phyloP scores from a whole-genome alignment of 2,797 vertebrate species.

The Numenius phaeopus region DNA sequence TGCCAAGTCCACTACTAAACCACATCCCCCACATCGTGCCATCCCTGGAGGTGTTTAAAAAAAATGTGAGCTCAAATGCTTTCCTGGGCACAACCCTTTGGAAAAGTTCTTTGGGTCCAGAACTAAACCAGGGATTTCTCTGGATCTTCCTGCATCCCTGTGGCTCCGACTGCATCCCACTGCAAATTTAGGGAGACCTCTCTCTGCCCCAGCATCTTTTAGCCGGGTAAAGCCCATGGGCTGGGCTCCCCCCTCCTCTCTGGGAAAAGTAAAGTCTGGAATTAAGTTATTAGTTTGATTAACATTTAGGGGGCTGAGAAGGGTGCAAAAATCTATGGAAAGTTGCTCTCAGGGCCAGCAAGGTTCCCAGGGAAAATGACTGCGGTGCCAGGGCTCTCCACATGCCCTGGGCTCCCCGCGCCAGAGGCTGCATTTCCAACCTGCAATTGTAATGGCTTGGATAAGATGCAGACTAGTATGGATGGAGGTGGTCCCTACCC shows the following conservation, averaged over 20 bases:
- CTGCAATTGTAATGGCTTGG: not conserved
- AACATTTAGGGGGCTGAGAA: not conserved
- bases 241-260: not conserved
- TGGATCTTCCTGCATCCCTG: not conserved
- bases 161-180: not conserved
- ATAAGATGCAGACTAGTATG: fast-evolving
- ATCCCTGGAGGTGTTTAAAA: too few species aligned
- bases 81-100: not conserved
- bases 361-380: not conserved
- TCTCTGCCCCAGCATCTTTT: not conserved
- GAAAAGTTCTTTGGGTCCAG: not conserved
- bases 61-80: too few species aligned
- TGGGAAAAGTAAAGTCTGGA: not conserved
- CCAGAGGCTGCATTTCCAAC: not conserved
- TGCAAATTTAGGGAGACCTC: not conserved
- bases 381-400: not conserved
- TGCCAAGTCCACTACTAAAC: not conserved
- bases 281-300: not conserved
- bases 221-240: fast-evolving
- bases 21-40: not conserved
- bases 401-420: not conserved
- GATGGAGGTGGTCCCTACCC: not conserved
- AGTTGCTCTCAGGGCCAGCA: not conserved
- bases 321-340: not conserved
- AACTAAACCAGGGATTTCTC: not conserved